Evolutionary conservation across 1,140 invertebrate genomes (phyloP), one percentile per base, ranked within the genome.

Genomic region (Euura saliciscinereae): DNA sequence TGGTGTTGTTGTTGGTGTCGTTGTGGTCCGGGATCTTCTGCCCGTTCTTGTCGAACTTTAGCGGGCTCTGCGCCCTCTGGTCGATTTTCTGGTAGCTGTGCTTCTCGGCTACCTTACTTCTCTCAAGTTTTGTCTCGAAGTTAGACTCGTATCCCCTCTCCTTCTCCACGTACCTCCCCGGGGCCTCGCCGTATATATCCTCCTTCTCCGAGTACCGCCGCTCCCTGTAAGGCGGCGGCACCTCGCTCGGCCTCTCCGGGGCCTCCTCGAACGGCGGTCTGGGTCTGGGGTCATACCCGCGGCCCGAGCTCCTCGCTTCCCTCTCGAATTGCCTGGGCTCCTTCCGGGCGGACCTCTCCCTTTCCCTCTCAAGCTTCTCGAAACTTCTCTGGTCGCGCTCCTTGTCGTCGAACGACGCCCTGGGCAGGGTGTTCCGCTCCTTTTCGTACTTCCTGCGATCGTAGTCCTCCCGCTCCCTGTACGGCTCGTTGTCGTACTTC

Each of bases 1-100:
- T 78, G 6, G 87, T 88, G 74, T 91, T 92, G 44, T 91, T 90
- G 78, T 90, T 92, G 43, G 86, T 86, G 45, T 92, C 90, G 77
- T 88, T 90, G 72, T 72, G 75, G 72, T 28, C 77, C 71, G 43
- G 51, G 13, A n/a, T 51, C 43, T 68, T 69, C 51, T 46, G 45
- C 43, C 73, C 65, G 68, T 72, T 78, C 6, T 77, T 77, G 6
- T 78, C 75, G 42, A 73, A 65, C 13, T 75, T 78, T 44, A 78
- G 70, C 2, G 65, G 68, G 45, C 46, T 28, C 51, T 59, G 51
- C 2, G 51, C n/a, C 45, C 45, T 72, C 0, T 51, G 69, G 5
- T 68, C 11, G 0, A 67, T 66, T 43, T 75, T 76, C 0, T 78
- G 76, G 51, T 80, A 82, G 4, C 80, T 80, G 66, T 86, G 83